phyloP scores from a whole-genome alignment of 1,140 invertebrate species.

The Drosophila ananassae region DNA sequence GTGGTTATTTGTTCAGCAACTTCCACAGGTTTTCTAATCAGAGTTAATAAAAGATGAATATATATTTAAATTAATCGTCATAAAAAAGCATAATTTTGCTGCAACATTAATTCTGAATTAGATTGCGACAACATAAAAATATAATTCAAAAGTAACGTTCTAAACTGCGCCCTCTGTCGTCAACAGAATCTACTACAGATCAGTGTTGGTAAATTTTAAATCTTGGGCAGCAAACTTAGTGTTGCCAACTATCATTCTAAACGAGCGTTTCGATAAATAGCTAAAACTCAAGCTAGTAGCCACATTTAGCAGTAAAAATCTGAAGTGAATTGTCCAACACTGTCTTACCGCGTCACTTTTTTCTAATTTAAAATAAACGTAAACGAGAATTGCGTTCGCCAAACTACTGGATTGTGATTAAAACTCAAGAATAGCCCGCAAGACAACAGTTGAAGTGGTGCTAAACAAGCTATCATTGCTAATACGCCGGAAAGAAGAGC shows the following conservation, averaged over 20 bases:
- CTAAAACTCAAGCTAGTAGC: no score
- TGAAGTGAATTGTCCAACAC: neutral
- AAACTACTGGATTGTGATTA: conserved; percentile 13
- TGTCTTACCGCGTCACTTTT: conserved; percentile 62
- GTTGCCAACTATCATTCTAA: no score
- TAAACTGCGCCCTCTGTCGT: no score
- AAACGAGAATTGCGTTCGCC: conserved; percentile 11
- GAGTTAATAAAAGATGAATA: neutral
- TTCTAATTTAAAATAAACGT: conserved; percentile 49
- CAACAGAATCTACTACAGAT: no score
- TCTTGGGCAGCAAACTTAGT: no score
- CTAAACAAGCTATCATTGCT: neutral
- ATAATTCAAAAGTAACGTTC: neutral
- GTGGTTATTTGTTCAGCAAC: neutral
- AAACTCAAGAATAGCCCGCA: neutral
- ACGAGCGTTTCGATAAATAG: no score
- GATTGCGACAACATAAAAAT: neutral
- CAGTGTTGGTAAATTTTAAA: no score
- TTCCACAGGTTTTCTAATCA: neutral
- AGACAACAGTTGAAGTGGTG: neutral
- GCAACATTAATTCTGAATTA: no score
- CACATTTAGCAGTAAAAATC: no score
- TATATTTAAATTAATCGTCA: neutral
- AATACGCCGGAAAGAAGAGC: neutral
- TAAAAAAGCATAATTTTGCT: no score